phyloP scores from a whole-genome alignment of 2,888 invertebrate species.

The Oxystoma pomonae region DNA sequence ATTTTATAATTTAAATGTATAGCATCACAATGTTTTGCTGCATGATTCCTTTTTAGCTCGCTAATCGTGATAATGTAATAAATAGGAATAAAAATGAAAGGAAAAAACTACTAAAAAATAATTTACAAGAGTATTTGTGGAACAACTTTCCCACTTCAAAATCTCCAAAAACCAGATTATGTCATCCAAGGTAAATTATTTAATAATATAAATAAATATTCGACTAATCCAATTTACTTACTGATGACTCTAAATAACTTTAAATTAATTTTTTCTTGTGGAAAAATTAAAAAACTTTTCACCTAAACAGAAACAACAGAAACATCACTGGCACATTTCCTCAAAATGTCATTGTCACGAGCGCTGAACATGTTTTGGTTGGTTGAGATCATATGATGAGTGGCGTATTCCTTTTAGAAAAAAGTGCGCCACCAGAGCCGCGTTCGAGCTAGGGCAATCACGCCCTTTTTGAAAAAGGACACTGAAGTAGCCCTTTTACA shows the following conservation, averaged over 20 bases:
- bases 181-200: not conserved
- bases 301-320: not conserved
- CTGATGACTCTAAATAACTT: not conserved
- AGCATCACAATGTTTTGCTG: not conserved
- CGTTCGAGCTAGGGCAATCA: too few relatives aligned
- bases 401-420: too few relatives aligned
- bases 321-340: not conserved
- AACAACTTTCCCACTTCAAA: not conserved
- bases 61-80: not conserved
- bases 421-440: too few relatives aligned
- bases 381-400: not conserved
- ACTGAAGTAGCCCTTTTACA: too few relatives aligned
- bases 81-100: not conserved
- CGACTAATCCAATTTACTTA: not conserved
- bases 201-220: not conserved
- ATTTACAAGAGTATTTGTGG: not conserved
- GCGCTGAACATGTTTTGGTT: not conserved
- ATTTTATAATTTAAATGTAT: slow-evolving; percentile 29
- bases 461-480: too few relatives aligned
- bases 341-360: not conserved
- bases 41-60: not conserved
- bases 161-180: not conserved
- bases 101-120: not conserved
- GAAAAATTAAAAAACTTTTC: not conserved
- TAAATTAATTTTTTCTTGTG: not conserved